Conservation (phyloP, 1,140 invertebrate species). For the Lepidurus packardi region DNA sequence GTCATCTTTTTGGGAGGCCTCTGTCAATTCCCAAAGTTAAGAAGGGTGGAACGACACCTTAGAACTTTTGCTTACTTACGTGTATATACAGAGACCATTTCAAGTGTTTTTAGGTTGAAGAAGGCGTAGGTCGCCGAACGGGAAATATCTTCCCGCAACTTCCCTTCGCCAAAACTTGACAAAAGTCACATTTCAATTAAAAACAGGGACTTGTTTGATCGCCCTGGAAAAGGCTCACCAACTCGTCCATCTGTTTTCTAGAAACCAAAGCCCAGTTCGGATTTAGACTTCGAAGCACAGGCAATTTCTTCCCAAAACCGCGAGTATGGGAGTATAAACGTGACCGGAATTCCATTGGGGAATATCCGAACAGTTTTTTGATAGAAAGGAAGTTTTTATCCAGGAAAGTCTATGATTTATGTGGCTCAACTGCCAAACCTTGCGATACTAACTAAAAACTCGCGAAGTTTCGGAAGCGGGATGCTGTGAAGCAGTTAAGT, state of each 20-base stretch:
- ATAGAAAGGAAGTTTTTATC: not conserved
- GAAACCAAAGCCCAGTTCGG: too few relatives aligned
- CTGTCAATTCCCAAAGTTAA: conserved; percentile 1
- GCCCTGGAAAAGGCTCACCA: not conserved
- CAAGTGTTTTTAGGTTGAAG: not conserved
- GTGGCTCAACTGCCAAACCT: not conserved
- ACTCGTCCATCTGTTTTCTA: too few relatives aligned
- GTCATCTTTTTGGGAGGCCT: conserved; percentile 23
- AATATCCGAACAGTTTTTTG: not conserved
- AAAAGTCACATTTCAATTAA: conserved; percentile 12
- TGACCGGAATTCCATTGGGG: not conserved
- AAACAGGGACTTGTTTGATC: not conserved
- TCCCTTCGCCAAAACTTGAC: not conserved
- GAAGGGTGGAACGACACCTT: conserved; percentile 16
- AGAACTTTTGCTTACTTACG: conserved; percentile 15
- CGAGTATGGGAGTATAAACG: not conserved
- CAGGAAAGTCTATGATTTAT: not conserved
- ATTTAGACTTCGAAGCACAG: too few relatives aligned
- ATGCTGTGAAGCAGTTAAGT: not conserved
- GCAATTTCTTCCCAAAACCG: too few relatives aligned
- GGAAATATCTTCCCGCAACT: not conserved
- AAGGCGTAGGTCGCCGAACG: not conserved
- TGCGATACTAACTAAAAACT: too few relatives aligned
- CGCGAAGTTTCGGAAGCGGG: not conserved
- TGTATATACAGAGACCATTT: not conserved